Base-by-base conservation (phyloP, 2,888 invertebrate species). In the Erebia aethiops region DNA sequence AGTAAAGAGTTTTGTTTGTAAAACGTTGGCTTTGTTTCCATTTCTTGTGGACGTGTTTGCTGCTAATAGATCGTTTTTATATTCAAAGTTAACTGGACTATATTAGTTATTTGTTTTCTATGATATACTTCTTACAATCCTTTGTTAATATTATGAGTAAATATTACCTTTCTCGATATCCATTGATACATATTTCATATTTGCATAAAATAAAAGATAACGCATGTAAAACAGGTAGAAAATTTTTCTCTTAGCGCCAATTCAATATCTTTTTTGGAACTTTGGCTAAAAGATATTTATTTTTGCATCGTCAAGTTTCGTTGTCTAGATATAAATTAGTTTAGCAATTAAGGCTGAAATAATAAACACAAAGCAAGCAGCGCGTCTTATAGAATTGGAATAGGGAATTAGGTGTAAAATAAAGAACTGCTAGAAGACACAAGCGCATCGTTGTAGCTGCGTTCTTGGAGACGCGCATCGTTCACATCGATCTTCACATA, bases 11-110 rank as follows among this genome's bases (percentile, higher is more conserved):
- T 51, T 64, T 74, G 68, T 75, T 75, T 70, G 73, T 75, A 71
- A 74, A 73, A 70, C 73, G 69, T 71, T 49, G 67, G 69, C 67
- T 75, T 75, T 73, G 75, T 73, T 74, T 75, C 60, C 70, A 64
- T 71, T 74, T 74, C 71, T 75, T 75, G 75, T 74, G 71, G 41
- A 14, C 57, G 57, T 35, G 14, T 58, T 58, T 35, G 35, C 13
- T 58, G 26, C 9, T 35, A 57, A 57, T 57, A 57, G 57, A 26
- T 13, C 14, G n/a, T 35, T 35, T 58, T 57, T 35, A 26, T 26
- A 11, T 13, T 21, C 21, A 13, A 4, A 56, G 10, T 26, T 14
- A 14, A 26, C 14, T 35, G 14, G 1, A 57, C 10, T 11, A 18
- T 18, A 18, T 18, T 52, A 16, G 10, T 18, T 18, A 10, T 18